Evolutionary conservation across 2,888 invertebrate genomes (phyloP).

Genomic region (Formica aserva): DNA sequence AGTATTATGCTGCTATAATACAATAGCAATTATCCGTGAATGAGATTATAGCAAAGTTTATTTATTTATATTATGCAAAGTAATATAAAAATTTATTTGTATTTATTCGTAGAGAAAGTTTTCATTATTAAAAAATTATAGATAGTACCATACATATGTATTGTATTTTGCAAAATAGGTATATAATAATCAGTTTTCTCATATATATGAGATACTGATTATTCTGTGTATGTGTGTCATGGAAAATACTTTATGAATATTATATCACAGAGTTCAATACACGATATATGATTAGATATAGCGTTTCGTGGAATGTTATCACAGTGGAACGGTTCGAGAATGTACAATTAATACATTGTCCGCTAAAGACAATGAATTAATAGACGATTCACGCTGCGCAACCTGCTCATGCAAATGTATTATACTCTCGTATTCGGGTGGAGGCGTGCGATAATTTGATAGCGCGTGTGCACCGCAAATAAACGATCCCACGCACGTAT

Average conservation of each 20-base stretch:
- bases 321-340: not conserved
- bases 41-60: not conserved
- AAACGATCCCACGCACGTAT: constrained; percentile 59
- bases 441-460: constrained; percentile 66
- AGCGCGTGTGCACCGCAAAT: constrained; percentile 68
- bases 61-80: not conserved
- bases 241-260: not conserved
- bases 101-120: not conserved
- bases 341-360: constrained; percentile 32
- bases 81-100: not conserved
- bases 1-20: not conserved
- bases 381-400: not conserved
- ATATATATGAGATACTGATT: no score
- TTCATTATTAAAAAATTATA: not conserved
- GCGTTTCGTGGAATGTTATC: not conserved
- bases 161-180: not conserved
- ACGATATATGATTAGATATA: not conserved
- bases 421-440: not conserved
- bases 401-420: constrained; percentile 34
- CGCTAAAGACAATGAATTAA: not conserved
- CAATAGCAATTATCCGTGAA: not conserved
- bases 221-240: not conserved
- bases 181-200: not conserved
- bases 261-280: constrained; percentile 3
- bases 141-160: no score